phyloP scores from a whole-genome alignment of 2,797 vertebrate genomes.

The Peromyscus attwateri region DNA sequence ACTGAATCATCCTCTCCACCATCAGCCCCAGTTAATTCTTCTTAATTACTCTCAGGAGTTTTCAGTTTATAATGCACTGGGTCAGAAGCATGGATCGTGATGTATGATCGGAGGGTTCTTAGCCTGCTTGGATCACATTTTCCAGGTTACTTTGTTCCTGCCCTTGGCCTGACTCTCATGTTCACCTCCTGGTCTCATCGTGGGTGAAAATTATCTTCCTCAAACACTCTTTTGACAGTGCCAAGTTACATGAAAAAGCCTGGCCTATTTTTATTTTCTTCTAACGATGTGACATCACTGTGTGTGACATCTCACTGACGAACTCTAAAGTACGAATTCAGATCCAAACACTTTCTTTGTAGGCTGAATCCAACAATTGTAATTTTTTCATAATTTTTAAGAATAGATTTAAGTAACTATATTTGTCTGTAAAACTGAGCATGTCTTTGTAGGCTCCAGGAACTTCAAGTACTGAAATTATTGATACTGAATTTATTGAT shows the following conservation, averaged over 20 bases:
- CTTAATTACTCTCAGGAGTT: neutral
- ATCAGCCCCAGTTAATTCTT: neutral
- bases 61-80: neutral
- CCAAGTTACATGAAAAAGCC: neutral
- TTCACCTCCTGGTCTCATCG: neutral
- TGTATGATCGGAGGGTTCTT: neutral
- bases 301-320: neutral
- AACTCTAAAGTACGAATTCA: neutral
- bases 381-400: neutral
- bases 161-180: neutral
- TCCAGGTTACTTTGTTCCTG: neutral
- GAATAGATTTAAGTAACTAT: neutral
- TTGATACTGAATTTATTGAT: neutral
- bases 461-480: neutral
- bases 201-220: neutral
- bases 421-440: neutral
- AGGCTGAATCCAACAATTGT: neutral
- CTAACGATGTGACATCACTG: neutral
- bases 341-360: neutral
- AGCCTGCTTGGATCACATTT: neutral
- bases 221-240: rapidly evolving
- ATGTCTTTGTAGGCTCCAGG: neutral
- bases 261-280: neutral
- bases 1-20: neutral
- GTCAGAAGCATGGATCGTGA: neutral